Evolutionary conservation across 2,888 invertebrate species (phyloP).

Genomic region (Drosophila formosana): DNA sequence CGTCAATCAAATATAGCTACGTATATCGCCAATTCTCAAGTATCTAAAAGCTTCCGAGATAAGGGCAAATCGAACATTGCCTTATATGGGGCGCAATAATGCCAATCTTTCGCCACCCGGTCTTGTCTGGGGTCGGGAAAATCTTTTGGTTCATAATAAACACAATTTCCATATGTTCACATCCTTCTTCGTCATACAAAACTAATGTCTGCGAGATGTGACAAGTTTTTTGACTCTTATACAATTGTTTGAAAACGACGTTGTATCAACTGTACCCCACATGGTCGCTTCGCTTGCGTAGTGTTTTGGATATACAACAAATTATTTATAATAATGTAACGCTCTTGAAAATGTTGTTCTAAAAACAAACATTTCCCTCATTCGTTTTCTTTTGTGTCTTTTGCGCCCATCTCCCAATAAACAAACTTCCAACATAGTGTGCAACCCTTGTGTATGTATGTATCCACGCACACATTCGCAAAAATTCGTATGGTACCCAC

Average conservation of each 20-base stretch:
- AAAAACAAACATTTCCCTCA: slow-evolving; percentile 2
- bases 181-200: slow-evolving; percentile 11
- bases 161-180: slow-evolving; percentile 13
- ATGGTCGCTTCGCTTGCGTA: neutral
- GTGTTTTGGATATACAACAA: neutral
- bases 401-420: slow-evolving; percentile 18
- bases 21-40: slow-evolving; percentile 6
- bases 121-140: no score
- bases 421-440: slow-evolving; percentile 14
- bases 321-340: slow-evolving; percentile 12
- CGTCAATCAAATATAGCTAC: neutral
- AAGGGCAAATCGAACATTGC: slow-evolving; percentile 12
- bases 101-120: neutral
- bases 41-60: slow-evolving; percentile 17
- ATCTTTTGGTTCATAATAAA: neutral
- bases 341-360: neutral
- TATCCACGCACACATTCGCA: slow-evolving; percentile 1
- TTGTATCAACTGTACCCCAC: slow-evolving; percentile 20
- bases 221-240: slow-evolving; percentile 8
- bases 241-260: slow-evolving; percentile 1
- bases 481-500: neutral
- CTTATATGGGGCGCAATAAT: slow-evolving; percentile 10
- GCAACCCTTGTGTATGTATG: slow-evolving; percentile 13
- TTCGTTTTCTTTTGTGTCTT: slow-evolving; percentile 9
- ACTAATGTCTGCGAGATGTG: slow-evolving; percentile 7